A percentile compares a stretch with the other conserved stretches of the same genome.
Conservation (phyloP, 2,113 vertebrate species). For the Aldabrachelys gigantea region DNA sequence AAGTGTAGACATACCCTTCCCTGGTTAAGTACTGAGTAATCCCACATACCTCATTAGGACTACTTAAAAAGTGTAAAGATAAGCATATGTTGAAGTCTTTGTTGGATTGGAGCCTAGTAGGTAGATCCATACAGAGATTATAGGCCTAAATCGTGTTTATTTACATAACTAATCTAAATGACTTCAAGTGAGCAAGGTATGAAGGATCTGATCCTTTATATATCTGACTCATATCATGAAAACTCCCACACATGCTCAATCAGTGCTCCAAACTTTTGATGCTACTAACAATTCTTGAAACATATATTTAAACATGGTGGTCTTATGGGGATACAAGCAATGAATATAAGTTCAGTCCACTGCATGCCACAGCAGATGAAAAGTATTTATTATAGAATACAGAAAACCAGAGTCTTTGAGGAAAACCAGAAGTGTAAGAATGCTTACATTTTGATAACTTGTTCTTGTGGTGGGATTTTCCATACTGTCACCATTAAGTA, state of each 20-base stretch:
- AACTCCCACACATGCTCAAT: background rate
- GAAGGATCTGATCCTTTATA: background rate
- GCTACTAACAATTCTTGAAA: background rate
- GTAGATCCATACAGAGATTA: rapidly evolving
- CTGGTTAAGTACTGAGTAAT: background rate
- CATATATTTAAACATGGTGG: background rate
- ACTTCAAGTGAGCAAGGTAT: background rate
- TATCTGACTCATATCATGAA: background rate
- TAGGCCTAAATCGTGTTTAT: background rate
- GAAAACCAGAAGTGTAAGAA: background rate
- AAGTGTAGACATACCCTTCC: background rate
- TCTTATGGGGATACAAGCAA: background rate
- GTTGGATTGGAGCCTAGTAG: rapidly evolving
- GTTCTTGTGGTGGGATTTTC: conserved; percentile 84
- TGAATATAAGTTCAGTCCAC: background rate
- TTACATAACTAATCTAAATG: background rate
- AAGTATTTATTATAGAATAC: background rate
- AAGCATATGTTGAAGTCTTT: no score
- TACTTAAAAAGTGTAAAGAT: background rate
- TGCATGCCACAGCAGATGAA: background rate
- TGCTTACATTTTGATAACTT: conserved; percentile 86
- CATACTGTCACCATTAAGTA: conserved; percentile 88
- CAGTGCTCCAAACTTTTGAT: background rate
- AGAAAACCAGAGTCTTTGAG: background rate
- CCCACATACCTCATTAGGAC: background rate